Conservation (phyloP, 1,140 invertebrate species). For the Augochlora pura region DNA sequence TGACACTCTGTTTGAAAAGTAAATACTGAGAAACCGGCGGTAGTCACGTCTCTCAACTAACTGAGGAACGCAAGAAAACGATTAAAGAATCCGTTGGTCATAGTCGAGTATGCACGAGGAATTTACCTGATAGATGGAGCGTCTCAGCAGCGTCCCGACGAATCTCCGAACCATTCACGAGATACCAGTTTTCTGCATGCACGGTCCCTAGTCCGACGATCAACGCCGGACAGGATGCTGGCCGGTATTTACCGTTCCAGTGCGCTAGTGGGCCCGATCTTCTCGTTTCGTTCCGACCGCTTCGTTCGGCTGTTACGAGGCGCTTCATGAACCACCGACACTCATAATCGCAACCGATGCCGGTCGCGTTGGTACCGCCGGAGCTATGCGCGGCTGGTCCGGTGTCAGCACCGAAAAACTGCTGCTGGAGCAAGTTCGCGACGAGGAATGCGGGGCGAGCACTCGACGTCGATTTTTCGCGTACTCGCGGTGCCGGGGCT, state of each 20-base stretch:
- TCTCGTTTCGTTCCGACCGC: too few relatives aligned
- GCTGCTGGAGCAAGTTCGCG: background rate
- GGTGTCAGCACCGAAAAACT: background rate
- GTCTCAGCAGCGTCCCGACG: background rate
- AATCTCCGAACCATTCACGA: constrained; percentile 20
- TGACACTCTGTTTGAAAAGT: too few relatives aligned
- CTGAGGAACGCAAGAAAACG: too few relatives aligned
- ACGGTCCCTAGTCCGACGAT: background rate
- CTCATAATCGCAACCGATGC: background rate
- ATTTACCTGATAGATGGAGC: background rate
- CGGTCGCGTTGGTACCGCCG: too few relatives aligned
- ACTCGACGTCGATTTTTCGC: background rate
- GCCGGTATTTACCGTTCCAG: too few relatives aligned
- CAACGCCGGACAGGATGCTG: background rate
- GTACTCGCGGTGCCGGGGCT: background rate
- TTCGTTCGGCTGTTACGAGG: too few relatives aligned
- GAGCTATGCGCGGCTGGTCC: too few relatives aligned
- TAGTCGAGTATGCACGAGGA: background rate
- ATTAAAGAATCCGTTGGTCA: background rate
- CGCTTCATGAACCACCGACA: background rate
- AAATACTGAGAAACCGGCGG: too few relatives aligned
- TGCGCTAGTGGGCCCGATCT: too few relatives aligned
- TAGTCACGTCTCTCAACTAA: too few relatives aligned
- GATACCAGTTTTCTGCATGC: constrained; percentile 5
- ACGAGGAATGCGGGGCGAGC: too few relatives aligned